Evolutionary conservation across 2,113 vertebrate genomes (phyloP).

Genomic region (Picathartes gymnocephalus): DNA sequence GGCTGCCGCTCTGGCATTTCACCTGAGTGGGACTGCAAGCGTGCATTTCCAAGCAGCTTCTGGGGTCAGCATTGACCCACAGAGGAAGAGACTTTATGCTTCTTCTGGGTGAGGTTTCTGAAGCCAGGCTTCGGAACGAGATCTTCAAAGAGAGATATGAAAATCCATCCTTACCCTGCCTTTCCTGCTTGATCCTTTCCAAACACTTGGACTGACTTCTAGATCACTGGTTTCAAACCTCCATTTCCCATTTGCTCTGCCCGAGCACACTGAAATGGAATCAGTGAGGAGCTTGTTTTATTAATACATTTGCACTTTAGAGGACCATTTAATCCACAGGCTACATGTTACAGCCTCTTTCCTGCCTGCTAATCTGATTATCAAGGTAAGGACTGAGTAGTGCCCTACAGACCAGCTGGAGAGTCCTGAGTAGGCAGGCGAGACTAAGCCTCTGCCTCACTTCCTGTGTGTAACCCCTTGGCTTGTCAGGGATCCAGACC

Average conservation of each 20-base stretch:
- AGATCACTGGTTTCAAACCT: background rate
- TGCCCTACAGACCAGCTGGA: background rate
- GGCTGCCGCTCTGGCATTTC: background rate
- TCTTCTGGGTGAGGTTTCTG: background rate
- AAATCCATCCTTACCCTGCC: background rate
- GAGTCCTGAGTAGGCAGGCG: background rate
- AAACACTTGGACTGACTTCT: background rate
- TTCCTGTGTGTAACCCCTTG: background rate
- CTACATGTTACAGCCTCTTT: background rate
- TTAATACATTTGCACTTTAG: slow-evolving; percentile 14
- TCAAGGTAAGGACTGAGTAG: background rate
- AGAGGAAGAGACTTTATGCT: background rate
- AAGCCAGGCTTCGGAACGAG: fast-evolving
- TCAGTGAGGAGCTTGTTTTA: background rate
- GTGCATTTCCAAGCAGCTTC: background rate
- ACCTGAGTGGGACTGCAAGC: fast-evolving
- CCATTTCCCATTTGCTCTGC: background rate
- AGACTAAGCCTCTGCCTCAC: background rate
- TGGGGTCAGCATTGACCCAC: background rate
- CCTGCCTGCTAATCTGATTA: slow-evolving; percentile 11
- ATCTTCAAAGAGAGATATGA: background rate
- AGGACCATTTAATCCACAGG: background rate
- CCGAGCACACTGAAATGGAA: background rate
- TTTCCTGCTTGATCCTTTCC: background rate
- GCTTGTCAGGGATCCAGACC: background rate